Evolutionary conservation across 2,113 vertebrate species (phyloP), one percentile per base, ranked within the genome.

Genomic region (Cephalopterus ornatus): DNA sequence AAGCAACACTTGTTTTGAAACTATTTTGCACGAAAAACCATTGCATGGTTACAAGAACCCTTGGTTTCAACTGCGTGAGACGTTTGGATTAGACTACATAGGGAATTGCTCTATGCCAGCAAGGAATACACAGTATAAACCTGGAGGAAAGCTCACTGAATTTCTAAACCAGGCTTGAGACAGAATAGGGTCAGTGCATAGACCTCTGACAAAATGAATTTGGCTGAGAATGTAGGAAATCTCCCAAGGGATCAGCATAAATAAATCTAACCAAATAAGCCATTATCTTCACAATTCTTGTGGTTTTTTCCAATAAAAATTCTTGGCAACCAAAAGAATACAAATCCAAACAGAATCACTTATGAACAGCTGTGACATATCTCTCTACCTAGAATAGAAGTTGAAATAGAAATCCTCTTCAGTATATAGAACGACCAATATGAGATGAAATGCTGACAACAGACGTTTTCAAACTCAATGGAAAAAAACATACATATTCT

Each of bases 181-280:
- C 73, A 88, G 83, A 96, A 86, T 4, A 70, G 23, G 72, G 83
- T 73, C 91, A 89, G 35, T 14, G 19, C 55, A 67, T 21, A 93
- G 83, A 73, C 46, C 67, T 77, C 89, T 94, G 86, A 83, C 83
- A 92, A 62, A 58, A 74, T 22, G 3, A 39, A 81, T 84, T 39
- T 83, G 41, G 20, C 75, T 77, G 42, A 53, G 47, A 39, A 59
- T 53, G 16, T 1, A 71, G 50, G 19, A 91, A 87, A 73, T 6
- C 9, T 88, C 53, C 55, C 73, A 30, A 67, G 28, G 65, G 33
- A 80, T 42, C 42, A 58, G 35, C 35, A 55, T 26, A 75, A 90
- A 74, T 9, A 59, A 91, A 79, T 11, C 26, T 24, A 30, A 63
- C 10, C n/a, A 73, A 65, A 47, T n/a, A 68, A 67, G 4, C 1